Evolutionary conservation across 2,888 invertebrate genomes (phyloP).

Genomic region (Tetramorium bicarinatum): DNA sequence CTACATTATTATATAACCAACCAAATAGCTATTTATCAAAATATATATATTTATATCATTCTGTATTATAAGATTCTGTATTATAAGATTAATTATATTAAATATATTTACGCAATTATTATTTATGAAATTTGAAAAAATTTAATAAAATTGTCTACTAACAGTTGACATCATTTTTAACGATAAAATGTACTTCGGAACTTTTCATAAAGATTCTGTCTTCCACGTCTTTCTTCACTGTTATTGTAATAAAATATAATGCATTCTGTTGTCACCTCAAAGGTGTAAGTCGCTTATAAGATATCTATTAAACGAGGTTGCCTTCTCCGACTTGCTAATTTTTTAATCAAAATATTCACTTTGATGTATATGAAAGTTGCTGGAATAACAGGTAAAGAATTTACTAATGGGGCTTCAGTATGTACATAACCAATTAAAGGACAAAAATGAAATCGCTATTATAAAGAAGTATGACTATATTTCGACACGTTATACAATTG

Average conservation of each 20-base stretch:
- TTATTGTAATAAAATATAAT: not conserved
- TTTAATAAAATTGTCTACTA: not conserved
- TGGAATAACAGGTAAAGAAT: not conserved
- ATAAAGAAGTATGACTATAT: not conserved
- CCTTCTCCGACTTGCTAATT: not conserved
- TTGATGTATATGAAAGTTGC: not conserved
- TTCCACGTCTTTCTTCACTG: not conserved
- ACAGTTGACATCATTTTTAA: not conserved
- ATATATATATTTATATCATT: not conserved
- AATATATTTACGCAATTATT: not conserved
- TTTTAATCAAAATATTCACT: not conserved
- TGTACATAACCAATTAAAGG: not conserved
- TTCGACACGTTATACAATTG: not conserved
- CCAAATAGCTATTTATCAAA: not conserved
- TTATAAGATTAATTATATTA: not conserved
- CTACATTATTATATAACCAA: not conserved
- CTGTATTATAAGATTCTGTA: too few relatives aligned
- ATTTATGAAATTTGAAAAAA: not conserved
- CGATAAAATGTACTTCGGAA: not conserved
- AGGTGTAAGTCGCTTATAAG: not conserved
- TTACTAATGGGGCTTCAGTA: not conserved
- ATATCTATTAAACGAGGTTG: not conserved
- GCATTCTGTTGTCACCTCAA: not conserved
- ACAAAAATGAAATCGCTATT: slow-evolving; percentile 12
- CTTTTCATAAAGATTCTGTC: not conserved